Conservation (phyloP, 2,797 vertebrate genomes). For the Octomys mimax region DNA sequence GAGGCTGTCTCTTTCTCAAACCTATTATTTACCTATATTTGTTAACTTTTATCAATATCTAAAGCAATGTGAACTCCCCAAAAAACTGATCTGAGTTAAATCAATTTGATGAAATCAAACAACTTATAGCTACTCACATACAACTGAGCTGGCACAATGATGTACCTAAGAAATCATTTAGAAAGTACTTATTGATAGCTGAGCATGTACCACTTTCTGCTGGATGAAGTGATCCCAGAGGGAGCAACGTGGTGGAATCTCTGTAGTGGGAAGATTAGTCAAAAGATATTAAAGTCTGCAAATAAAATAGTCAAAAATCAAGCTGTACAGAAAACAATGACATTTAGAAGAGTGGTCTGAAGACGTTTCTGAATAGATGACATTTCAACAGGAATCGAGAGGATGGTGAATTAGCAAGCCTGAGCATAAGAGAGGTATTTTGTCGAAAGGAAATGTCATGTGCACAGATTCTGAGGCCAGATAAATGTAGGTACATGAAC, state of each 20-base stretch:
- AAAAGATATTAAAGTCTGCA: background rate
- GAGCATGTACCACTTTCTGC: background rate
- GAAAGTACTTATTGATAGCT: background rate
- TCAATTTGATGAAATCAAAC: constrained; percentile 12
- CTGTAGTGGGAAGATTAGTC: background rate
- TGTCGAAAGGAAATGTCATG: background rate
- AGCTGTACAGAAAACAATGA: background rate
- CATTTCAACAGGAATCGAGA: background rate
- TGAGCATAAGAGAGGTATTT: background rate
- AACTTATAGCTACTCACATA: background rate
- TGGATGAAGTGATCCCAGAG: background rate
- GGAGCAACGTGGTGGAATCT: background rate
- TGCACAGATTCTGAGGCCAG: background rate
- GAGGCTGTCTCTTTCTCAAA: constrained; percentile 22
- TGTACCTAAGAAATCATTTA: background rate
- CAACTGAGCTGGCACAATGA: constrained; percentile 12
- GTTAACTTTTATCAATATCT: background rate
- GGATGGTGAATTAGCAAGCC: background rate
- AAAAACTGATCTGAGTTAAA: constrained; percentile 36
- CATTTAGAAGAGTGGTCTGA: background rate
- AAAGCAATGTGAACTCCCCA: background rate
- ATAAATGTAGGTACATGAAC: background rate
- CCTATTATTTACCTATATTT: background rate
- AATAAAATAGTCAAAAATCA: constrained; percentile 52
- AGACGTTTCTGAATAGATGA: background rate